Conservation (phyloP, 2,113 vertebrate species). For the Neomonachus schauinslandi region DNA sequence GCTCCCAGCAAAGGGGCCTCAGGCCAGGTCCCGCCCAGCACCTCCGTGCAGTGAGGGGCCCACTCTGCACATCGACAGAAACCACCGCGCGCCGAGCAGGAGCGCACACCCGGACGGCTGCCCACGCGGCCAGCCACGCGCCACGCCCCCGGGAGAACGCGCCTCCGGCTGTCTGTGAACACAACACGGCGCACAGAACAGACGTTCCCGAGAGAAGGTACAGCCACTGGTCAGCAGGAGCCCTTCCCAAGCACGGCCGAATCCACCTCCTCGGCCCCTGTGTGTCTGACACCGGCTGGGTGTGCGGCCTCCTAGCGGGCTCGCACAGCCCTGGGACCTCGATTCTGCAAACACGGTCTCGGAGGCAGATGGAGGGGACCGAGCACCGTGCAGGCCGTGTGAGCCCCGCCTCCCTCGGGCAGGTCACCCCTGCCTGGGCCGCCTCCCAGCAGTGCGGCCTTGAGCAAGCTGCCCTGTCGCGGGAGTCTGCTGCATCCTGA, state of each 20-base stretch:
- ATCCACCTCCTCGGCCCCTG: background rate
- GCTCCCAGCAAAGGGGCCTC: background rate
- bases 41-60: background rate
- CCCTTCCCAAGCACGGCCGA: conserved; percentile 68
- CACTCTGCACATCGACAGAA: background rate
- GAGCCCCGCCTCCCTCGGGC: background rate
- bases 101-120: background rate
- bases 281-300: conserved; percentile 35
- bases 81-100: background rate
- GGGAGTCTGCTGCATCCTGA: background rate
- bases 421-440: background rate
- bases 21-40: background rate
- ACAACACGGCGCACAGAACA: background rate
- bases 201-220: conserved; percentile 64
- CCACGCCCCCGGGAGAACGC: background rate
- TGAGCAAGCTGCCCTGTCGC: background rate
- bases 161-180: background rate
- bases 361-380: background rate
- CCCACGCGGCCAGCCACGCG: rapidly evolving
- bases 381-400: rapidly evolving
- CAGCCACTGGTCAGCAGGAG: conserved; percentile 18
- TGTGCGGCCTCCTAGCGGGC: background rate
- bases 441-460: background rate
- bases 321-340: rapidly evolving
- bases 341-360: conserved; percentile 49